Evolutionary conservation across 2,888 invertebrate species (phyloP).

Genomic region (Stenodema calcarata): DNA sequence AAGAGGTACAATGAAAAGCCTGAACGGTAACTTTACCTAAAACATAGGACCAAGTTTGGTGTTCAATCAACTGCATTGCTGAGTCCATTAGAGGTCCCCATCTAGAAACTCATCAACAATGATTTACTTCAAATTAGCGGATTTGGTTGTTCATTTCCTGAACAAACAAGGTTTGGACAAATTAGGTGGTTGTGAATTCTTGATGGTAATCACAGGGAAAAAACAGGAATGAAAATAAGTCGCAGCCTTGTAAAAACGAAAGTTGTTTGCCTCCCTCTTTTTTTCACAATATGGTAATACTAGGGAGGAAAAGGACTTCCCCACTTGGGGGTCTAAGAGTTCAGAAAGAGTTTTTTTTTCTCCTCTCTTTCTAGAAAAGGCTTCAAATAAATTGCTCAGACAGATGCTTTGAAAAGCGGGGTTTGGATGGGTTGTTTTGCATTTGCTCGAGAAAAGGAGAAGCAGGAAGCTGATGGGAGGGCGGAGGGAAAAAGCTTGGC

Average conservation of each 20-base stretch:
- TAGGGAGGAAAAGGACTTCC: slow-evolving; percentile 9
- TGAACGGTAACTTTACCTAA: no score
- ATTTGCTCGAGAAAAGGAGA: slow-evolving; percentile 23
- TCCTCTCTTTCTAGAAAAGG: slow-evolving; percentile 32
- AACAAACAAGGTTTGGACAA: not conserved
- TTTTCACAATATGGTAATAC: slow-evolving; percentile 44
- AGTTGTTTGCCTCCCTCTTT: slow-evolving; percentile 35
- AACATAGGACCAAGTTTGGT: no score
- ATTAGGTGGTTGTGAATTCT: not conserved
- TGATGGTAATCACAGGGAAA: not conserved
- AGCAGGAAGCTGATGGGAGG: not conserved
- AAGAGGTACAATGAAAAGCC: no score
- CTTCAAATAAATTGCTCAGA: slow-evolving; percentile 46
- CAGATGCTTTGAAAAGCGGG: slow-evolving; percentile 47
- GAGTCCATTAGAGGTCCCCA: no score
- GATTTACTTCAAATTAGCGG: not conserved
- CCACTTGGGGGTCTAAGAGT: slow-evolving; percentile 40
- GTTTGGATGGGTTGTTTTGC: slow-evolving; percentile 44
- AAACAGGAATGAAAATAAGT: not conserved
- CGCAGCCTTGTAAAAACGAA: slow-evolving; percentile 26
- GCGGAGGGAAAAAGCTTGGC: not conserved
- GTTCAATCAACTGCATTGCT: no score
- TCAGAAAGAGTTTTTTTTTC: slow-evolving; percentile 46
- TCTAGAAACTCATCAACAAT: no score
- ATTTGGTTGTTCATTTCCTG: not conserved